Percentiles rank a stretch among this genome's conserved stretches.
phyloP scores from a whole-genome alignment of 2,113 vertebrate genomes.

The Myrmophylax atrothorax region DNA sequence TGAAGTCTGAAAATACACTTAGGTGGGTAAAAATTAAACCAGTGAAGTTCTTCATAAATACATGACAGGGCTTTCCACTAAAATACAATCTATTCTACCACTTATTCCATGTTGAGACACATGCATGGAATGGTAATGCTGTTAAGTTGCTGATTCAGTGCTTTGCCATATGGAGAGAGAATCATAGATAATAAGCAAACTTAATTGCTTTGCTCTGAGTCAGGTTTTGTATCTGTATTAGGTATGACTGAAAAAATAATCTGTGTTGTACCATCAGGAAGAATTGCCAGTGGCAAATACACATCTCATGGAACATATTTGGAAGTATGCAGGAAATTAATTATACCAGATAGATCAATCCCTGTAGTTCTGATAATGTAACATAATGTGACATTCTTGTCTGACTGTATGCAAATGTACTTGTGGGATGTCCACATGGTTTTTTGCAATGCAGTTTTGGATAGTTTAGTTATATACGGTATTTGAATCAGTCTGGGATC shows the following conservation, averaged over 20 bases:
- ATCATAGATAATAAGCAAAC: not conserved
- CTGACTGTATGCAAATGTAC: not conserved
- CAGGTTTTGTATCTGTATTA: not conserved
- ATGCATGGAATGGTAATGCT: not conserved
- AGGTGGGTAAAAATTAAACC: not conserved
- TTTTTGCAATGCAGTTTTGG: not conserved
- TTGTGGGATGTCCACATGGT: not conserved
- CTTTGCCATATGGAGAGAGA: not conserved
- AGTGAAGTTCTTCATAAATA: not conserved
- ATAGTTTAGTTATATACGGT: not conserved
- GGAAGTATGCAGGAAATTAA: not conserved
- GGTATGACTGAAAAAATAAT: not conserved
- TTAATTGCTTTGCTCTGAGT: not conserved
- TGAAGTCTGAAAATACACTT: not conserved
- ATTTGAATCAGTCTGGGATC: not conserved
- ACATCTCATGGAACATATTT: not conserved
- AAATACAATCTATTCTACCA: not conserved
- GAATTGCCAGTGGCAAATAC: not conserved
- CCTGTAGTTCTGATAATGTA: not conserved
- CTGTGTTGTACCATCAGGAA: not conserved
- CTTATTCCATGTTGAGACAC: not conserved
- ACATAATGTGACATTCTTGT: not conserved
- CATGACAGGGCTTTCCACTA: not conserved
- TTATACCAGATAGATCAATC: not conserved
- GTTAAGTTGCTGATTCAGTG: not conserved